Conservation (phyloP, 2,797 vertebrate genomes). For the Aplochiton taeniatus region DNA sequence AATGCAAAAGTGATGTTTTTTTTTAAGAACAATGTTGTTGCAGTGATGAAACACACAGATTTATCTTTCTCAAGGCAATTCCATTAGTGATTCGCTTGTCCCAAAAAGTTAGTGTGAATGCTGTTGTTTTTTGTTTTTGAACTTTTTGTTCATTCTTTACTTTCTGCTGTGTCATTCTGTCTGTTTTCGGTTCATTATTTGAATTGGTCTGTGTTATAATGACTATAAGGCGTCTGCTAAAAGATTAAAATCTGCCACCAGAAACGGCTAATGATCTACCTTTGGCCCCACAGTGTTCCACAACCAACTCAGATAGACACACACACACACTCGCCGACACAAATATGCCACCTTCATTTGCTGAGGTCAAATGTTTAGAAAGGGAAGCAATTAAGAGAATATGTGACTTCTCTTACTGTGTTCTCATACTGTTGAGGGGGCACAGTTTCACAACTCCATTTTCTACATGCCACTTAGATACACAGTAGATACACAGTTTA, state of each 20-base stretch:
- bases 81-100: background rate
- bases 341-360: background rate
- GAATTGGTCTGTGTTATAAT: conserved; percentile 82
- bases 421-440: no score
- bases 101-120: conserved; percentile 11
- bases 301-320: background rate
- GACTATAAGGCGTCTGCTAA: conserved; percentile 74
- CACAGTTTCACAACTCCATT: no score
- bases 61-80: no score
- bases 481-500: no score
- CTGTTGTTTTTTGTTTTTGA: conserved; percentile 53
- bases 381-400: no score
- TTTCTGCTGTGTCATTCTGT: conserved; percentile 80
- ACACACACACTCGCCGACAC: background rate
- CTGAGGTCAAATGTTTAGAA: no score
- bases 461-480: no score
- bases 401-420: no score
- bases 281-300: background rate
- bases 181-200: conserved; percentile 77
- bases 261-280: conserved; percentile 6
- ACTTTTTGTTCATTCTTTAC: conserved; percentile 82
- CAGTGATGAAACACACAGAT: no score
- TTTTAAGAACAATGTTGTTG: no score
- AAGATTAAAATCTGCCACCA: conserved; percentile 69
- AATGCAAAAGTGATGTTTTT: no score